A percentile compares a stretch with the other conserved stretches of the same genome.
Evolutionary conservation across 2,797 vertebrate genomes (phyloP).

Genomic region (Carcharodon carcharias): DNA sequence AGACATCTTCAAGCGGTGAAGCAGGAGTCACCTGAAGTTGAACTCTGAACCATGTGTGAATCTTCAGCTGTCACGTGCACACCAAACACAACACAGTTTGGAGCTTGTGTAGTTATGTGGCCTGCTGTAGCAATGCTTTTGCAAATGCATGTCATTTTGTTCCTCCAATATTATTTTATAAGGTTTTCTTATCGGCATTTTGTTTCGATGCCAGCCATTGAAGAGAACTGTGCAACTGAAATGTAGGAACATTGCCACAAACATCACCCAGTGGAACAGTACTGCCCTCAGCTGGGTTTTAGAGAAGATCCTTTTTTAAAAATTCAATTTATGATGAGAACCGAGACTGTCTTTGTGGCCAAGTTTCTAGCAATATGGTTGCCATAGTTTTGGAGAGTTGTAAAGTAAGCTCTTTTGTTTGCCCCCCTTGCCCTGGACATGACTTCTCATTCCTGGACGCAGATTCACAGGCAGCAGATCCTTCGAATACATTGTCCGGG

Average conservation of each 20-base stretch:
- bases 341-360: neutral
- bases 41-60: neutral
- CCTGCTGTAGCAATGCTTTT: neutral
- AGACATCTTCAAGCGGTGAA: neutral
- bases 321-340: neutral
- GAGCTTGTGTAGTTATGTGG: neutral
- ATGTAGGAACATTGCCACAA: neutral
- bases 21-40: neutral
- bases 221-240: neutral
- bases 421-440: neutral
- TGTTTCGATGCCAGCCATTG: neutral
- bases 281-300: neutral
- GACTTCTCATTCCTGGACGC: neutral
- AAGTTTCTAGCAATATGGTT: neutral
- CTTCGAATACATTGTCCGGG: neutral
- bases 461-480: neutral
- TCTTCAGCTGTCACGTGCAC: neutral
- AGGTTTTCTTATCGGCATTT: neutral
- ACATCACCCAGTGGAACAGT: neutral
- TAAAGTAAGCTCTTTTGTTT: neutral
- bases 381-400: neutral
- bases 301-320: neutral
- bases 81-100: too few relatives aligned
- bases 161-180: neutral
- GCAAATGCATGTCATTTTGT: neutral